Evolutionary conservation across 2,113 vertebrate genomes (phyloP).

Genomic region (Gymnobelideus leadbeateri): DNA sequence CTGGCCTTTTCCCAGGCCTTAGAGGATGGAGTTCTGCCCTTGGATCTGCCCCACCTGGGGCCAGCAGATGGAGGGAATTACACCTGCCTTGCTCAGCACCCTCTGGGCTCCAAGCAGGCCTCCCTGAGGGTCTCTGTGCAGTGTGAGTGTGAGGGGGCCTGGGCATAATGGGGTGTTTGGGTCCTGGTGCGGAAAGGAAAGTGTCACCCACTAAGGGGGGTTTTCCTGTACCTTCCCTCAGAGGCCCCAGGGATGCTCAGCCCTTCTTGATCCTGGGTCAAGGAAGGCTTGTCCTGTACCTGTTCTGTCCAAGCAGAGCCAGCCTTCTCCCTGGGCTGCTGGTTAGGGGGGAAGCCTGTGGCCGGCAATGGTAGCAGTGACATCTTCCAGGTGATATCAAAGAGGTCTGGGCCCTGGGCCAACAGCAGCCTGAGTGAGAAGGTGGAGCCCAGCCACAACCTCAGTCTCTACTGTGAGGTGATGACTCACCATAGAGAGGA

Average conservation of each 20-base stretch:
- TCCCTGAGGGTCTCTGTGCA: not conserved
- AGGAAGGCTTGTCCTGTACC: not conserved
- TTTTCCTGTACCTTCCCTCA: no score
- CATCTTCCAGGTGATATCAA: no score
- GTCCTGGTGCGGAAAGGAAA: not conserved
- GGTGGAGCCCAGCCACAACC: accelerated
- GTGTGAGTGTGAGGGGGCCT: not conserved
- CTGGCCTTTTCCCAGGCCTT: no score
- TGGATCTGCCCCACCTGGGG: no score
- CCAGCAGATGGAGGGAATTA: no score
- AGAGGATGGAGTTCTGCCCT: no score
- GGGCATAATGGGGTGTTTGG: not conserved
- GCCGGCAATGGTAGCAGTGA: not conserved
- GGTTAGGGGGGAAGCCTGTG: not conserved
- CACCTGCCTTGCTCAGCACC: no score
- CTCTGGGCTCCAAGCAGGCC: not conserved
- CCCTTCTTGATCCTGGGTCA: not conserved
- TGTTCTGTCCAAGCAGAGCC: not conserved
- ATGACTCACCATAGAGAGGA: not conserved
- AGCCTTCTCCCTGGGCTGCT: not conserved
- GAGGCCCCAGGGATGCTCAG: no score
- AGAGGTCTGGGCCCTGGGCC: accelerated
- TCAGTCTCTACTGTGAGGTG: constrained; percentile 23
- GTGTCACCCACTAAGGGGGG: no score
- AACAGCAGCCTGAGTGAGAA: constrained; percentile 21